These are phyloP conservation scores for Helicoverpa zea DNA, from an alignment of 1,140 invertebrate species.

Conservation along the genomic window DNA sequence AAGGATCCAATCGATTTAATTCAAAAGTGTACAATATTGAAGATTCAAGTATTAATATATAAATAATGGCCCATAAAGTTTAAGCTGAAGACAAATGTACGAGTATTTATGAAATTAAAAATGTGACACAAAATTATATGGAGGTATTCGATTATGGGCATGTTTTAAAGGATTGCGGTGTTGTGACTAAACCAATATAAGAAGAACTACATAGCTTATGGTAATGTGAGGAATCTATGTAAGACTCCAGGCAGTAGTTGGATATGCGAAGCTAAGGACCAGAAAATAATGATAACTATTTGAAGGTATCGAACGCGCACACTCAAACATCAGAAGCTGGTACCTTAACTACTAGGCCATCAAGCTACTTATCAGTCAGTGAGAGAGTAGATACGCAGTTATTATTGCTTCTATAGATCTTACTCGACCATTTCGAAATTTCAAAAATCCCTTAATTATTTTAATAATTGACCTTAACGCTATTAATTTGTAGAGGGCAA, in stretches of 20 bases:
- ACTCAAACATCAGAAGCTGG: no score
- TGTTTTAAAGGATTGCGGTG: conserved; percentile 9
- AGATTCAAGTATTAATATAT: conserved; percentile 38
- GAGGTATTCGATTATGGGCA: conserved; percentile 14
- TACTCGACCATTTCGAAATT: conserved; percentile 11
- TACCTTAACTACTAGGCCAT: no score
- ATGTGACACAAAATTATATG: conserved; percentile 39
- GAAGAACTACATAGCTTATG: no score
- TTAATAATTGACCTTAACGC: conserved; percentile 57
- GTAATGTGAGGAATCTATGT: no score
- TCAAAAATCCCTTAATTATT: conserved; percentile 50
- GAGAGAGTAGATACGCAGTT: no score
- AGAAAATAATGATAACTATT: no score
- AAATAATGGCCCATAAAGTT: conserved; percentile 21
- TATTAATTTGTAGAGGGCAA: conserved; percentile 75
- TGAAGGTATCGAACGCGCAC: no score
- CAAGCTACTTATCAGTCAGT: no score
- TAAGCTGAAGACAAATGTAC: conserved; percentile 33
- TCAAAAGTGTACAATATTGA: conserved; percentile 33
- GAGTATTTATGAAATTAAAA: conserved; percentile 41
- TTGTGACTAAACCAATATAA: not conserved
- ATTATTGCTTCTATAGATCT: not conserved
- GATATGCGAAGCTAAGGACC: no score
- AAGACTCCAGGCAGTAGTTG: no score
- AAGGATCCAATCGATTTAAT: conserved; percentile 40